Evolutionary conservation across 1,140 invertebrate species (phyloP).

Genomic region (Sitophilus oryzae): DNA sequence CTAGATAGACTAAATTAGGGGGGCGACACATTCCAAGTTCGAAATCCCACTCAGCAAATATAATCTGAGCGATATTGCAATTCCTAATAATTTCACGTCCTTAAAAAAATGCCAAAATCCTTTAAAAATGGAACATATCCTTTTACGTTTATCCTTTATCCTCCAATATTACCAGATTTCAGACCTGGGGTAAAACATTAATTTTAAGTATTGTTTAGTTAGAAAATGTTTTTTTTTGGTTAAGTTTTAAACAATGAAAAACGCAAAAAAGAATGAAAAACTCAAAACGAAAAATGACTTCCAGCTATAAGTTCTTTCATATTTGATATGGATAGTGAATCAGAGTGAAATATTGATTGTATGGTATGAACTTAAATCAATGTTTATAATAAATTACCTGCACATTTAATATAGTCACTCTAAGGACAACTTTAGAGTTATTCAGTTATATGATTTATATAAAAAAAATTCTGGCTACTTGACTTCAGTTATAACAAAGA

Average conservation of each 20-base stretch:
- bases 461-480: no score
- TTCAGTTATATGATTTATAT: no score
- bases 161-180: conserved; percentile 11
- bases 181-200: conserved; percentile 22
- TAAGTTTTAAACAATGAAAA: background rate
- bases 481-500: no score
- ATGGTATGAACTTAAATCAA: no score
- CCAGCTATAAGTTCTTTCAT: no score
- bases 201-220: background rate
- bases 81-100: background rate
- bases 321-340: no score
- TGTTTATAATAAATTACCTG: no score
- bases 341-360: no score
- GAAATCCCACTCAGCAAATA: conserved; percentile 4
- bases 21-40: conserved; percentile 12
- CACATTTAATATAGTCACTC: no score
- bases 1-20: conserved; percentile 18
- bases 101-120: background rate
- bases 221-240: background rate
- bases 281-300: background rate
- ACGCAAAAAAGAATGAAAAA: background rate
- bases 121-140: background rate
- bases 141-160: background rate
- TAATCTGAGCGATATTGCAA: background rate
- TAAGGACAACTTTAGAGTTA: no score